A percentile compares a stretch with the other conserved stretches of the same genome.
phyloP scores from a whole-genome alignment of 2,113 vertebrate species.

The Atlantisia rogersi region DNA sequence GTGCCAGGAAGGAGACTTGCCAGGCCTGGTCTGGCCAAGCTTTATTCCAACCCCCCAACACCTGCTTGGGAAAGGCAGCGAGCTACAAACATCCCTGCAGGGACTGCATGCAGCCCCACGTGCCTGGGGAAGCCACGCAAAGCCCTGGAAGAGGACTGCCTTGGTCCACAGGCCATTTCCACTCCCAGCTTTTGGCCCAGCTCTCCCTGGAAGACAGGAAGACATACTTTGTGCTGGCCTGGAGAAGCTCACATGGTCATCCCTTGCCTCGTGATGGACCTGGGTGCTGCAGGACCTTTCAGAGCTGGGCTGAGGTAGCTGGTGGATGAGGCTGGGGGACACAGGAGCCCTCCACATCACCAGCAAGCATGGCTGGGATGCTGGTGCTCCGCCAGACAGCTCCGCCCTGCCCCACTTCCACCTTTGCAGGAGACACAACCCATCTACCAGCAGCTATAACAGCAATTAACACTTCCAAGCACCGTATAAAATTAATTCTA shows the following conservation, averaged over 20 bases:
- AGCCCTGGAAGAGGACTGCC: background rate
- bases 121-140: background rate
- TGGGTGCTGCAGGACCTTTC: background rate
- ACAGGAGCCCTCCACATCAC: background rate
- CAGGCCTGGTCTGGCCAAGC: background rate
- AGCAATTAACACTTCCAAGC: background rate
- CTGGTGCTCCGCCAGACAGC: background rate
- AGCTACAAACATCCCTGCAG: background rate
- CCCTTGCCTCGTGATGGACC: background rate
- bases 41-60: background rate
- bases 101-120: too few relatives aligned
- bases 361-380: background rate
- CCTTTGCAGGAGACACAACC: background rate
- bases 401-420: background rate
- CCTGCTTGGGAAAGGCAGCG: background rate
- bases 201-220: background rate
- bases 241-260: background rate
- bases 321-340: background rate
- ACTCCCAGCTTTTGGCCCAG: background rate
- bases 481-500: background rate
- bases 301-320: background rate
- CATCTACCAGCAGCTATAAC: background rate
- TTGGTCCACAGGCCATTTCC: background rate
- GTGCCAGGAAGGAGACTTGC: background rate
- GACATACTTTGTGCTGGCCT: background rate